Conservation (phyloP, 2,113 vertebrate genomes). For the Cyanoderma ruficeps region DNA sequence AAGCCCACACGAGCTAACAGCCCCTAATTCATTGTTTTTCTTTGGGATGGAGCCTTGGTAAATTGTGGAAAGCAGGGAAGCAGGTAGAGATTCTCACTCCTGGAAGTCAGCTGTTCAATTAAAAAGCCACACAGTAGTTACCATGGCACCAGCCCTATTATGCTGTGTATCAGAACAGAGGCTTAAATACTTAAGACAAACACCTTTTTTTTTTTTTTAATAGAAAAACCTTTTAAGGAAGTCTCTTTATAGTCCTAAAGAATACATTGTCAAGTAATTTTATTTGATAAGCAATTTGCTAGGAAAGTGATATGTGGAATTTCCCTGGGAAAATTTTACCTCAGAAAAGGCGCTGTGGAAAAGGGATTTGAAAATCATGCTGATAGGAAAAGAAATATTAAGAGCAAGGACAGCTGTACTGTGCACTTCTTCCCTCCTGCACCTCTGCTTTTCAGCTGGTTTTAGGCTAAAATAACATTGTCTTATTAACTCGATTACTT, state of each 20-base stretch:
- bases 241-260: not conserved
- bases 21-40: not conserved
- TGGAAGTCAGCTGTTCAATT: slow-evolving; percentile 43
- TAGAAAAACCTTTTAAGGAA: not conserved
- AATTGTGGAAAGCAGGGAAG: not conserved
- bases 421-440: not conserved
- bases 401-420: not conserved
- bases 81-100: not conserved
- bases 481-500: not conserved
- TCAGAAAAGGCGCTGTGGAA: not conserved
- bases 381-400: not conserved
- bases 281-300: not conserved
- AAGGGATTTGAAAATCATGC: not conserved
- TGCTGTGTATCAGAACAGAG: not conserved
- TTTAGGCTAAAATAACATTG: slow-evolving; percentile 1
- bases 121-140: not conserved
- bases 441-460: not conserved
- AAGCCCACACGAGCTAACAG: not conserved
- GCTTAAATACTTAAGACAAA: slow-evolving; percentile 13
- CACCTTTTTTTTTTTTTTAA: not conserved
- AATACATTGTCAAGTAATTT: not conserved
- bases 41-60: slow-evolving; percentile 27
- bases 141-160: slow-evolving; percentile 27
- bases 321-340: not conserved
- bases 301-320: not conserved